Evolutionary conservation across 1,140 invertebrate genomes (phyloP).

Genomic region (Bacillus rossius): DNA sequence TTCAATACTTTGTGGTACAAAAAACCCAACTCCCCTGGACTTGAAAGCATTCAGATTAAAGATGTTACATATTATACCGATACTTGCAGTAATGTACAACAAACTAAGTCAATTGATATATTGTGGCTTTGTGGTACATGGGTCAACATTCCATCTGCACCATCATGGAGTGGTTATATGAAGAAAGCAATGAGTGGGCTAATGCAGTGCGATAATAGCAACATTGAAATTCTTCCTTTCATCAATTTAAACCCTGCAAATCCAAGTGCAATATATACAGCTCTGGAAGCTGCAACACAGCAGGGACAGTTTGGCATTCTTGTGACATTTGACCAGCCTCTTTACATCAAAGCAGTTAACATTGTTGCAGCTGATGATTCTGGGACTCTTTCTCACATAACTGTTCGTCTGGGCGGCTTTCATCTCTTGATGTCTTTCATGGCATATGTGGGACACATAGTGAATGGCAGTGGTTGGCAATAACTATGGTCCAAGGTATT

Average conservation of each 20-base stretch:
- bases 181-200: slow-evolving; percentile 18
- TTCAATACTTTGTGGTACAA: background rate
- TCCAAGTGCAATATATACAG: slow-evolving; percentile 22
- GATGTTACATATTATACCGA: background rate
- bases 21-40: background rate
- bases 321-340: slow-evolving; percentile 27
- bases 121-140: slow-evolving; percentile 21
- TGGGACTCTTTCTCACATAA: slow-evolving; percentile 16
- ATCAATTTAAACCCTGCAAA: slow-evolving; percentile 19
- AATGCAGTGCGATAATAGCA: slow-evolving; percentile 17
- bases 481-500: slow-evolving; percentile 31
- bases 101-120: background rate
- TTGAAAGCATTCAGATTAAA: background rate
- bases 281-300: slow-evolving; percentile 16
- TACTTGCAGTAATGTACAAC: background rate
- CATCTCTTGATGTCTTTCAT: slow-evolving; percentile 40
- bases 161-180: slow-evolving; percentile 31
- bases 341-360: slow-evolving; percentile 41
- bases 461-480: slow-evolving; percentile 36
- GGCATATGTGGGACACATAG: slow-evolving; percentile 35
- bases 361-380: slow-evolving; percentile 27
- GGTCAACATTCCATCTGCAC: slow-evolving; percentile 14
- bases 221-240: slow-evolving; percentile 19
- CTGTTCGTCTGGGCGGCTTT: slow-evolving; percentile 29
- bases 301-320: slow-evolving; percentile 20